These are phyloP conservation scores for Callospermophilus lateralis DNA, from an alignment of 2,113 vertebrate species.

Conservation along the genomic window DNA sequence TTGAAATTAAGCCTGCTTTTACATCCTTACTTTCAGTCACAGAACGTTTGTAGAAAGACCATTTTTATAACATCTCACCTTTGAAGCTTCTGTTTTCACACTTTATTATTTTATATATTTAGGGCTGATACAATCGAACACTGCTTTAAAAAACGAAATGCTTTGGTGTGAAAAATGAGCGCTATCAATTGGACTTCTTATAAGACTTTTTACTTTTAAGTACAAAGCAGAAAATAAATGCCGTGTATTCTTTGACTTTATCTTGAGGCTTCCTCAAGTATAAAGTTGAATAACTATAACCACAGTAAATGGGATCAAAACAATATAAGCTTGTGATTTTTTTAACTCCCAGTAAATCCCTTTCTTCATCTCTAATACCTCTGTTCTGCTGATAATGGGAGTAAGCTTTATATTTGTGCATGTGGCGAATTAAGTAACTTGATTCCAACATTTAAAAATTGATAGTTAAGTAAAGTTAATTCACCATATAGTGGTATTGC, in stretches of 20 bases:
- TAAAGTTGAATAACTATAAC: not conserved
- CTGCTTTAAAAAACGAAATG: constrained; percentile 51
- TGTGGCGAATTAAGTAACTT: not conserved
- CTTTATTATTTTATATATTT: not conserved
- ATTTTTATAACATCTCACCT: not conserved
- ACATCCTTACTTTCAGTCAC: not conserved
- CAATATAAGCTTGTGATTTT: not conserved
- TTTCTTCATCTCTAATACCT: not conserved
- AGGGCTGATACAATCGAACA: not conserved
- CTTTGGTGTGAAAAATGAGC: not conserved
- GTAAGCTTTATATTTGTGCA: not conserved
- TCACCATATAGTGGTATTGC: not conserved
- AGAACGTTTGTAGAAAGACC: not conserved
- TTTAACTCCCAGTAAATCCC: not conserved
- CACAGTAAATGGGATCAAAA: not conserved
- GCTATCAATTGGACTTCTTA: constrained; percentile 4
- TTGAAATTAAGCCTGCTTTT: not conserved
- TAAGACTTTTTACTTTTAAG: not conserved
- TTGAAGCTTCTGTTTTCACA: not conserved
- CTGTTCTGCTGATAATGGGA: not conserved
- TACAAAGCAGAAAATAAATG: not conserved
- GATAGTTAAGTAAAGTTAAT: not conserved
- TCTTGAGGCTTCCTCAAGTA: not conserved
- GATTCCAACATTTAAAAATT: not conserved
- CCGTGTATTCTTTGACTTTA: not conserved